Percentiles rank a stretch among this genome's conserved stretches.
phyloP scores from a whole-genome alignment of 2,888 invertebrate genomes.

The Sipha maydis region DNA sequence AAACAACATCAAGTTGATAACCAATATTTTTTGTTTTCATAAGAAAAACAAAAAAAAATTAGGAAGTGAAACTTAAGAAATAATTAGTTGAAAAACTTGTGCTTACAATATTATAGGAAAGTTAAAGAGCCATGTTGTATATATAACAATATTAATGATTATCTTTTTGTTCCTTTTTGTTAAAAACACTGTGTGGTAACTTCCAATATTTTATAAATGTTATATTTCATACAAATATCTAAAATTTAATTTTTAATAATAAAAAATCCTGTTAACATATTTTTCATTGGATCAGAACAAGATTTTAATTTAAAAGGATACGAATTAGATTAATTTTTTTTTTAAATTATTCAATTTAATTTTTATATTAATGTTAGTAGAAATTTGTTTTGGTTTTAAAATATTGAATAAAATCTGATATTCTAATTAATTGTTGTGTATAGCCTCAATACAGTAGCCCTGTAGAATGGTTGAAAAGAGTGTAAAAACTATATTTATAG shows the following conservation, averaged over 20 bases:
- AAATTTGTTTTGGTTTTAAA: neutral
- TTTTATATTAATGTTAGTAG: neutral
- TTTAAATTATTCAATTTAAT: neutral
- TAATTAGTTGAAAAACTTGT: slow-evolving; percentile 17
- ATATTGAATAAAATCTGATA: neutral
- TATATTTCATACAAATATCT: slow-evolving; percentile 33
- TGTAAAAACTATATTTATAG: slow-evolving; percentile 38
- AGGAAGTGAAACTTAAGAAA: slow-evolving; percentile 26
- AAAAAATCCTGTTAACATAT: slow-evolving; percentile 8
- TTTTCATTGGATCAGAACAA: neutral
- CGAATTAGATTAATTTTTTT: neutral
- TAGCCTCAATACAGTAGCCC: slow-evolving; percentile 33
- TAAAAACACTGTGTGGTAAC: slow-evolving; percentile 56
- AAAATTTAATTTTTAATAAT: slow-evolving; percentile 40
- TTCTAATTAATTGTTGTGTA: neutral
- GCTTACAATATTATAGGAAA: slow-evolving; percentile 41
- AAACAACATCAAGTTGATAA: slow-evolving; percentile 18
- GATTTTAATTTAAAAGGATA: neutral
- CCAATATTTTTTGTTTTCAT: neutral
- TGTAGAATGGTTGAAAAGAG: slow-evolving; percentile 6
- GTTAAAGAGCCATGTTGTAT: slow-evolving; percentile 10
- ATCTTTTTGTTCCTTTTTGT: slow-evolving; percentile 57
- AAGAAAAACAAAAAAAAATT: slow-evolving; percentile 28
- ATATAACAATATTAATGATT: slow-evolving; percentile 55
- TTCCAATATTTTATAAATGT: slow-evolving; percentile 51